Percentiles rank a stretch among this genome's conserved stretches.
Conservation (phyloP, 1,140 invertebrate species). For the Schlechtendalia chinensis region DNA sequence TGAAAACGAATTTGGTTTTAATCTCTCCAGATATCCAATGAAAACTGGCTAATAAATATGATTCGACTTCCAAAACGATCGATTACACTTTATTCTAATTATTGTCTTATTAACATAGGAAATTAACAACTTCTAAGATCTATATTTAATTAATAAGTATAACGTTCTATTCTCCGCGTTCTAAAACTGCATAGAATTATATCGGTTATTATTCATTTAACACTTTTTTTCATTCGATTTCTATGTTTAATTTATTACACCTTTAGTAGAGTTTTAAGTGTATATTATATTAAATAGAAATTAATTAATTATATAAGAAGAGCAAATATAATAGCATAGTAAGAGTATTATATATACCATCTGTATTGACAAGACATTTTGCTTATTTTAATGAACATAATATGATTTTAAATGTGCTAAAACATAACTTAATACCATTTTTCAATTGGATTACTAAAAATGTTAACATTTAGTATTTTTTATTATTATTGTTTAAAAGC, state of each 20-base stretch:
- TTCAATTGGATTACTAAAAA: background rate
- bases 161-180: background rate
- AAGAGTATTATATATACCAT: conserved; percentile 14
- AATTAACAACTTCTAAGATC: conserved; percentile 6
- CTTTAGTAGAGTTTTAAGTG: conserved; percentile 29
- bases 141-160: conserved; percentile 17
- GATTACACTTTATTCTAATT: conserved; percentile 3
- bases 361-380: conserved; percentile 20
- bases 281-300: conserved; percentile 26
- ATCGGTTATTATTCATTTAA: conserved; percentile 25
- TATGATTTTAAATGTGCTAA: conserved; percentile 20
- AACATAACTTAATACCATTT: background rate
- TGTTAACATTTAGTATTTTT: background rate
- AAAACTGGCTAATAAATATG: background rate
- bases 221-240: conserved; percentile 25
- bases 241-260: conserved; percentile 24
- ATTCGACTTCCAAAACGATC: background rate
- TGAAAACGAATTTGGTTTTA: background rate
- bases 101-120: conserved; percentile 12
- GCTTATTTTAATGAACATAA: conserved; percentile 11
- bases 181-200: conserved; percentile 7
- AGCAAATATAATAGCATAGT: conserved; percentile 18
- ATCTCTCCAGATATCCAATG: background rate
- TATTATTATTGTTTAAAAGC: background rate
- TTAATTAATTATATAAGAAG: conserved; percentile 8